phyloP scores from a whole-genome alignment of 2,888 invertebrate species.

The Imbricaverruca yamaguchii region DNA sequence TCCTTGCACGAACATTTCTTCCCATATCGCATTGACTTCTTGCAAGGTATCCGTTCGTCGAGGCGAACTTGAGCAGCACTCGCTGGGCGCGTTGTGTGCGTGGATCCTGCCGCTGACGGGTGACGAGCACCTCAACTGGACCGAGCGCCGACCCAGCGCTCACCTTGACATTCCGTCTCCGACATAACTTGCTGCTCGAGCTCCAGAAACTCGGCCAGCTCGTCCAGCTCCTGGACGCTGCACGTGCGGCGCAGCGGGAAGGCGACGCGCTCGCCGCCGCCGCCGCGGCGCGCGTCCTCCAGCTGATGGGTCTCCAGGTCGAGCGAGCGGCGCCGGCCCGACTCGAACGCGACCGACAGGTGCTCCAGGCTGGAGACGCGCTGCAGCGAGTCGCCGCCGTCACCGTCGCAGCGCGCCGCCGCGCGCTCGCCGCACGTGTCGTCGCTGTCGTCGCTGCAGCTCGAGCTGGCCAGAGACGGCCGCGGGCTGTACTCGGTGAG shows the following conservation, averaged over 20 bases:
- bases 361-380: not conserved
- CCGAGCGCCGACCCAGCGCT: not conserved
- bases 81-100: too few relatives aligned
- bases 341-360: not conserved
- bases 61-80: too few relatives aligned
- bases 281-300: not conserved
- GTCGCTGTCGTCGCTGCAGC: not conserved
- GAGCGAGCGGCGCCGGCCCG: not conserved
- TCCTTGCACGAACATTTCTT: too few relatives aligned
- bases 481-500: conserved; percentile 7
- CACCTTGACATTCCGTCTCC: conserved; percentile 46
- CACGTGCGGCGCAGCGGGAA: not conserved
- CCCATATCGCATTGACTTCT: too few relatives aligned
- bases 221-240: conserved; percentile 52
- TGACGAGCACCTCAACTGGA: too few relatives aligned
- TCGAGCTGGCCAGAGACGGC: not conserved
- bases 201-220: conserved; percentile 54
- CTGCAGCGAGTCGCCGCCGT: not conserved
- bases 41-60: too few relatives aligned
- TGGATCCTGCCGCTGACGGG: too few relatives aligned
- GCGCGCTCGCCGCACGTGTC: not conserved
- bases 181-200: conserved; percentile 53
- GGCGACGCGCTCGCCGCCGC: not conserved
- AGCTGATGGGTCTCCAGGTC: conserved; percentile 2
- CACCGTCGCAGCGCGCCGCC: not conserved